A percentile compares a stretch with the other conserved stretches of the same genome.
phyloP scores from a whole-genome alignment of 1,140 invertebrate species.

The Stenopsyche tienmushanensis region DNA sequence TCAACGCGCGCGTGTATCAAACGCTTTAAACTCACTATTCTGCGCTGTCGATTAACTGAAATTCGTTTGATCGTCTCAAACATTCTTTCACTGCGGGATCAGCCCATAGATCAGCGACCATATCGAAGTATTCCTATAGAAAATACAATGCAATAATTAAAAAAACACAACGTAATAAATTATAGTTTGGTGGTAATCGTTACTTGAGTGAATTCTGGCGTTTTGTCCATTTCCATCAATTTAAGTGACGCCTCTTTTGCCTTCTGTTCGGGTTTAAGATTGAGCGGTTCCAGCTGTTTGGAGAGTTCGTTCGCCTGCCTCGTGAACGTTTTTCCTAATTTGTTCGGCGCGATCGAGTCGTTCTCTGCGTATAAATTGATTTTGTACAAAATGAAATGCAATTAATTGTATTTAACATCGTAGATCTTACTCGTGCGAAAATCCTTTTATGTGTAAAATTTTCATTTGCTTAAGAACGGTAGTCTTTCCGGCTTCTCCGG shows the following conservation, averaged over 20 bases:
- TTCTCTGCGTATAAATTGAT: conserved; percentile 20
- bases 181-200: too few relatives aligned
- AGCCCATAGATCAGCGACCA: conserved; percentile 62
- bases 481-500: conserved; percentile 72
- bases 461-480: conserved; percentile 85
- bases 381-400: neutral
- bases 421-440: conserved; percentile 59
- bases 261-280: conserved; percentile 2
- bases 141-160: neutral
- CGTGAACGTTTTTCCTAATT: conserved; percentile 36
- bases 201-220: conserved; percentile 27
- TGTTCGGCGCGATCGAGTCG: conserved; percentile 25
- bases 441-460: conserved; percentile 73
- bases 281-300: conserved; percentile 19
- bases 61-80: conserved; percentile 73
- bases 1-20: too few relatives aligned
- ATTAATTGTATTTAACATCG: neutral
- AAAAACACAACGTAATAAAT: neutral
- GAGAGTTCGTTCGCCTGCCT: conserved; percentile 26
- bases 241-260: conserved; percentile 16
- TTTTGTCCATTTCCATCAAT: conserved; percentile 24
- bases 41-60: conserved; percentile 77
- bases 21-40: conserved; percentile 67
- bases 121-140: conserved; percentile 67
- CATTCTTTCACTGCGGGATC: conserved; percentile 70